phyloP scores from a whole-genome alignment of 2,797 vertebrate genomes.

The Centropyge bicolor region DNA sequence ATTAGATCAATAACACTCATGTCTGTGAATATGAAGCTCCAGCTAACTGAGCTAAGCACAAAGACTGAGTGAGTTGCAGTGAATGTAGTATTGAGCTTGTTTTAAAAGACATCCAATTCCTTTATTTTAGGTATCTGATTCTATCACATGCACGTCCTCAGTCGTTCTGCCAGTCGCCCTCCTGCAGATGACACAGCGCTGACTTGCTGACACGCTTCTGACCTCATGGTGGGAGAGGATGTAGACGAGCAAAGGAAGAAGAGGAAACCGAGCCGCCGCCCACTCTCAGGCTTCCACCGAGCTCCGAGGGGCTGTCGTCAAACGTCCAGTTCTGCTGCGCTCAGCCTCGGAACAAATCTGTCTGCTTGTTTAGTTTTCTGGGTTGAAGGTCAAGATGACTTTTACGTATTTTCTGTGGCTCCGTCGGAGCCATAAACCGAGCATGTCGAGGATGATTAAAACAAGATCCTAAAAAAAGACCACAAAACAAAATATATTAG shows the following conservation, averaged over 20 bases:
- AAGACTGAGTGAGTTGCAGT: no score
- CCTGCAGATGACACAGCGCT: slow-evolving; percentile 49
- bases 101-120: background rate
- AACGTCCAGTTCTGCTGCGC: slow-evolving; percentile 57
- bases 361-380: slow-evolving; percentile 41
- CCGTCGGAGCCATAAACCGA: slow-evolving; percentile 17
- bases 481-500: background rate
- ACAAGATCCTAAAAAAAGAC: slow-evolving; percentile 22
- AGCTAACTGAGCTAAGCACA: no score
- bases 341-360: slow-evolving; percentile 41
- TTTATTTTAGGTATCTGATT: background rate
- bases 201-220: slow-evolving; percentile 67
- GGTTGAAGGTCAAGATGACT: slow-evolving; percentile 44
- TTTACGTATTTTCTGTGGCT: slow-evolving; percentile 28
- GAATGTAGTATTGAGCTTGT: background rate
- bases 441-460: slow-evolving; percentile 24
- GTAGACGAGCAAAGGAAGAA: slow-evolving; percentile 69
- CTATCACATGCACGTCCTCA: background rate
- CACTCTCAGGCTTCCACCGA: slow-evolving; percentile 74
- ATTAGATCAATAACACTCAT: no score
- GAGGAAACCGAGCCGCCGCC: slow-evolving; percentile 77
- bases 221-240: slow-evolving; percentile 78
- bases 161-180: slow-evolving; percentile 59
- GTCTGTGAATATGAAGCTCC: no score
- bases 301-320: slow-evolving; percentile 56